phyloP scores from a whole-genome alignment of 2,888 invertebrate genomes.

The Cacoxenus indagator region DNA sequence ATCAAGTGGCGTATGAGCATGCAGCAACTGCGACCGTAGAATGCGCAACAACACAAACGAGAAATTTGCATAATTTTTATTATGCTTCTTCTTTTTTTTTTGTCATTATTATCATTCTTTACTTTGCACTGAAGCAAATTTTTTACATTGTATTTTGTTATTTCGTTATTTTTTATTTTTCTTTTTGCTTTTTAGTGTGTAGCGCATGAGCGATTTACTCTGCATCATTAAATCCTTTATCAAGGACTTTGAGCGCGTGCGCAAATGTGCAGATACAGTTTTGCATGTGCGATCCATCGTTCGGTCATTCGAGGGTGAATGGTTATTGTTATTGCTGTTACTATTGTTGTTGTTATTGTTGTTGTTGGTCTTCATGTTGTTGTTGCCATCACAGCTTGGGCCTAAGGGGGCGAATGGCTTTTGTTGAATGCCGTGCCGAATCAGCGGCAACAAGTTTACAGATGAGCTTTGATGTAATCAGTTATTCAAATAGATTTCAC shows the following conservation, averaged over 20 bases:
- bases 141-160: too few species aligned
- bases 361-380: neutral
- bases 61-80: constrained; percentile 49
- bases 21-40: neutral
- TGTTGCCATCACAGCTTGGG: neutral
- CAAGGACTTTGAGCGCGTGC: constrained; percentile 50
- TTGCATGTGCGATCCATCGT: neutral
- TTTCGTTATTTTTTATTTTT: too few species aligned
- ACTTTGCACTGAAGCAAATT: too few species aligned
- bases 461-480: constrained; percentile 45
- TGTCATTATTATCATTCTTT: too few species aligned
- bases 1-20: too few species aligned
- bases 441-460: constrained; percentile 45
- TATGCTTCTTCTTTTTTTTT: constrained; percentile 30
- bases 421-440: constrained; percentile 2
- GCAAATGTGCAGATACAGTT: constrained; percentile 37
- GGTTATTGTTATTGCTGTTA: neutral
- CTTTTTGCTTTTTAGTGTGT: too few species aligned
- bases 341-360: neutral
- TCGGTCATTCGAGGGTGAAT: neutral
- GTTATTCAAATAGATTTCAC: constrained; percentile 56
- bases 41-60: neutral
- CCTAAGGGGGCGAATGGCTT: neutral
- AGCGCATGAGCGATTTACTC: too few species aligned
- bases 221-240: constrained; percentile 45